Evolutionary conservation across 2,888 invertebrate genomes (phyloP).

Genomic region (Nomada fabriciana): DNA sequence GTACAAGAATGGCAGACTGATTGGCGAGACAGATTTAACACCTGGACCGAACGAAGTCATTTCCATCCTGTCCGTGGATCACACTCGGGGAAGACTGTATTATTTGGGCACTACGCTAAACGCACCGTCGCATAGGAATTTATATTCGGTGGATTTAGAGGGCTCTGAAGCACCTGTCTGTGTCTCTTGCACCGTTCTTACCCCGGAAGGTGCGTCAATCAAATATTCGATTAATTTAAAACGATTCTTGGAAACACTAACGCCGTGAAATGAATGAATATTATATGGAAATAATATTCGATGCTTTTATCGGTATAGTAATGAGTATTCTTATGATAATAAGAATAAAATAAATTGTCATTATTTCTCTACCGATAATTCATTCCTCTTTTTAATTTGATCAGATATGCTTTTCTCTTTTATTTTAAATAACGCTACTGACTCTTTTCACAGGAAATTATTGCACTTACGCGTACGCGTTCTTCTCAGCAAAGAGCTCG

Average conservation of each 20-base stretch:
- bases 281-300: too few species aligned
- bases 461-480: conserved; percentile 87
- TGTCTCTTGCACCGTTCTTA: conserved; percentile 88
- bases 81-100: conserved; percentile 85
- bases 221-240: background rate
- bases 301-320: too few species aligned
- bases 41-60: conserved; percentile 72
- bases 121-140: conserved; percentile 89
- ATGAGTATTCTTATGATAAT: background rate
- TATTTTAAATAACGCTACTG: background rate
- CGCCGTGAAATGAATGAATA: too few species aligned
- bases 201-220: conserved; percentile 85
- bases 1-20: conserved; percentile 48
- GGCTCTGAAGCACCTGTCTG: conserved; percentile 86
- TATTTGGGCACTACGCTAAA: conserved; percentile 88
- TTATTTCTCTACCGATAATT: background rate
- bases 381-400: background rate
- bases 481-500: conserved; percentile 87
- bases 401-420: too few species aligned
- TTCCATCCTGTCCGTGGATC: conserved; percentile 67
- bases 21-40: conserved; percentile 74
- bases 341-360: too few species aligned
- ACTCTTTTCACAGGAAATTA: conserved; percentile 71
- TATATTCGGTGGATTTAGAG: conserved; percentile 86
- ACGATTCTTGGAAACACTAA: background rate